Evolutionary conservation across 1,140 invertebrate genomes (phyloP).

Genomic region (Papilio dardanus): DNA sequence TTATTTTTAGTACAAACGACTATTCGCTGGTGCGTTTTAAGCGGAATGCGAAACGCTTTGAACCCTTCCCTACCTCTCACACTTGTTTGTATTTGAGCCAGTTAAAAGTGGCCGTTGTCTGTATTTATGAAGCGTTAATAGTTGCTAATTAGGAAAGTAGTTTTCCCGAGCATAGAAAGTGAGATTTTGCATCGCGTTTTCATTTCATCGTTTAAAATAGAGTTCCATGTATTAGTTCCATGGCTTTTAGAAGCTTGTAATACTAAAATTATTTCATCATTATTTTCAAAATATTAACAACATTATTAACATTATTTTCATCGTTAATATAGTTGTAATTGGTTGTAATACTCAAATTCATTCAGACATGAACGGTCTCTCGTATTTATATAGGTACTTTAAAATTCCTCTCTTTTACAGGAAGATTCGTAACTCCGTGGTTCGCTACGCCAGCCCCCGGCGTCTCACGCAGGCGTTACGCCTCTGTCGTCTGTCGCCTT

Average conservation of each 20-base stretch:
- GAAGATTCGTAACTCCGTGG: neutral
- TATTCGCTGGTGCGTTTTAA: slow-evolving; percentile 41
- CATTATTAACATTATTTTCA: too few relatives aligned
- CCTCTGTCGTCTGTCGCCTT: slow-evolving; percentile 11
- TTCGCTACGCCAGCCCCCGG: neutral
- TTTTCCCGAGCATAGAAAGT: neutral
- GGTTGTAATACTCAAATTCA: too few relatives aligned
- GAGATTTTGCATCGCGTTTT: neutral
- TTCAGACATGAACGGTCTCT: too few relatives aligned
- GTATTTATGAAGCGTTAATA: slow-evolving; percentile 2
- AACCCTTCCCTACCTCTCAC: slow-evolving; percentile 8
- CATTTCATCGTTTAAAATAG: neutral
- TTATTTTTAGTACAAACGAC: slow-evolving; percentile 47
- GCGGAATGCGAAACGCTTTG: slow-evolving; percentile 24
- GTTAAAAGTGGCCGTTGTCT: neutral
- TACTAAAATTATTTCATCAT: too few relatives aligned
- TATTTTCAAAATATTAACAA: too few relatives aligned
- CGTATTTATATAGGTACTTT: too few relatives aligned
- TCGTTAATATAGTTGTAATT: too few relatives aligned
- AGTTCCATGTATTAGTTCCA: too few relatives aligned
- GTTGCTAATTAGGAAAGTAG: slow-evolving; percentile 5
- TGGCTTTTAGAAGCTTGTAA: too few relatives aligned
- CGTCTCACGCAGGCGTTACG: slow-evolving; percentile 28
- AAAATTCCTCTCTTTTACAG: neutral
- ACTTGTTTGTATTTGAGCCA: slow-evolving; percentile 3